Conservation (phyloP, 1,140 invertebrate species). For the Lordiphosa stackelbergi region DNA sequence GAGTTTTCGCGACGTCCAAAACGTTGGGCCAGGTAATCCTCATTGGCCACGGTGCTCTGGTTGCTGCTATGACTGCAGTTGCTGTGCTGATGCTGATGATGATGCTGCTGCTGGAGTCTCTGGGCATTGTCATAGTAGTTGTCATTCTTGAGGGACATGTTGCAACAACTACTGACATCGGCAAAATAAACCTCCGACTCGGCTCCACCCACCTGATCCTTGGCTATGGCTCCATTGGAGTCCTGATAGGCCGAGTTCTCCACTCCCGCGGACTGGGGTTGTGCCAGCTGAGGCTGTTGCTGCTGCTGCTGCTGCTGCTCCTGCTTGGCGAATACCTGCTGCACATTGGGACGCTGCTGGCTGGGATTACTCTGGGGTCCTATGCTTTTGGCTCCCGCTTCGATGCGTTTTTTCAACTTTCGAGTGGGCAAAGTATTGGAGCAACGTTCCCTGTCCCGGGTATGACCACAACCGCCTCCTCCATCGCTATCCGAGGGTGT, state of each 20-base stretch:
- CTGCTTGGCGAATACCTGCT: constrained; percentile 76
- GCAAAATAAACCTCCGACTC: constrained; percentile 91
- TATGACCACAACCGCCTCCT: constrained; percentile 50
- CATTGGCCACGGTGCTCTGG: constrained; percentile 59
- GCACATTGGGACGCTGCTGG: constrained; percentile 76
- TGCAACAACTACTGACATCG: constrained; percentile 90
- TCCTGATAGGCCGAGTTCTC: constrained; percentile 74
- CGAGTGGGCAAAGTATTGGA: constrained; percentile 78
- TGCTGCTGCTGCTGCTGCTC: constrained; percentile 20
- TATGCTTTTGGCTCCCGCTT: constrained; percentile 76
- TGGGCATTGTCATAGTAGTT: constrained; percentile 73
- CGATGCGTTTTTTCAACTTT: constrained; percentile 79
- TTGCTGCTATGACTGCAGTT: constrained; percentile 61
- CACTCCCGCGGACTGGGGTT: constrained; percentile 43
- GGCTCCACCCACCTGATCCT: constrained; percentile 61
- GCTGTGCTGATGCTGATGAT: constrained; percentile 59
- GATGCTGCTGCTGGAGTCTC: constrained; percentile 44
- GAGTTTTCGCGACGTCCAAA: constrained; percentile 80
- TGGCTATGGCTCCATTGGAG: constrained; percentile 58
- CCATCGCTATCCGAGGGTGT: constrained; percentile 75
- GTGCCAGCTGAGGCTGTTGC: constrained; percentile 21
- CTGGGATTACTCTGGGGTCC: constrained; percentile 59
- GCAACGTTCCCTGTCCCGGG: constrained; percentile 75
- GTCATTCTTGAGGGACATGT: constrained; percentile 83
- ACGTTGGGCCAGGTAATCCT: constrained; percentile 79